Conservation (phyloP, 2,888 invertebrate species). For the Dorcus hopei region DNA sequence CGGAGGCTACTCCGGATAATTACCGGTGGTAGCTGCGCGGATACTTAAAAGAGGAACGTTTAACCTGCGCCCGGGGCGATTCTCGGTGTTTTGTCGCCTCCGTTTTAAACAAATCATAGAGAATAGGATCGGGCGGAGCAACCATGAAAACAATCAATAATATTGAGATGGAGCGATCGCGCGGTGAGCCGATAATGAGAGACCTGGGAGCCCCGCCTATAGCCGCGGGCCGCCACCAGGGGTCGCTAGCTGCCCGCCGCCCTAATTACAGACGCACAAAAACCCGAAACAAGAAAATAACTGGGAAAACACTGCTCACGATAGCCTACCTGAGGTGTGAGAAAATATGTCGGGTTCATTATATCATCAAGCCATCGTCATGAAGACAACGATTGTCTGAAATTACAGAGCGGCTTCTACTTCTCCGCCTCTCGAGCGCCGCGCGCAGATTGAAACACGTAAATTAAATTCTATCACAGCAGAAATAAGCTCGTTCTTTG, state of each 20-base stretch:
- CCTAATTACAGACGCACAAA: conserved; percentile 40
- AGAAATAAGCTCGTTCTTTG: conserved; percentile 27
- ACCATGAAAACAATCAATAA: conserved; percentile 55
- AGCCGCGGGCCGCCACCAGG: conserved; percentile 48
- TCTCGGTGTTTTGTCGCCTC: conserved; percentile 33
- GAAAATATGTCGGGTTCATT: conserved; percentile 51
- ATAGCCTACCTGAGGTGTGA: conserved; percentile 48
- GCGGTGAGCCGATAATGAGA: conserved; percentile 59
- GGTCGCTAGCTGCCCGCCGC: conserved; percentile 28
- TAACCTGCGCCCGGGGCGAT: conserved; percentile 21
- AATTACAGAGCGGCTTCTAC: conserved; percentile 50
- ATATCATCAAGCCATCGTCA: conserved; percentile 52
- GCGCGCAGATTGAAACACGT: conserved; percentile 43
- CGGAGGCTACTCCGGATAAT: conserved; percentile 27
- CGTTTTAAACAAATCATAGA: conserved; percentile 36
- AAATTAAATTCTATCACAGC: conserved; percentile 22
- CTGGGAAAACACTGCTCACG: conserved; percentile 44
- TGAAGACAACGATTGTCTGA: conserved; percentile 51
- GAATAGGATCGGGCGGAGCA: conserved; percentile 37
- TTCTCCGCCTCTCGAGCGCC: conserved; percentile 36
- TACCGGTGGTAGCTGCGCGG: conserved; percentile 28
- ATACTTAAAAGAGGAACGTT: conserved; percentile 28
- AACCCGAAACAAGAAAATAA: conserved; percentile 43
- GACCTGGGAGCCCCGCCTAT: conserved; percentile 47
- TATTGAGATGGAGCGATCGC: conserved; percentile 53